phyloP scores from a whole-genome alignment of 2,888 invertebrate species.

The Tricholauxania praeusta region DNA sequence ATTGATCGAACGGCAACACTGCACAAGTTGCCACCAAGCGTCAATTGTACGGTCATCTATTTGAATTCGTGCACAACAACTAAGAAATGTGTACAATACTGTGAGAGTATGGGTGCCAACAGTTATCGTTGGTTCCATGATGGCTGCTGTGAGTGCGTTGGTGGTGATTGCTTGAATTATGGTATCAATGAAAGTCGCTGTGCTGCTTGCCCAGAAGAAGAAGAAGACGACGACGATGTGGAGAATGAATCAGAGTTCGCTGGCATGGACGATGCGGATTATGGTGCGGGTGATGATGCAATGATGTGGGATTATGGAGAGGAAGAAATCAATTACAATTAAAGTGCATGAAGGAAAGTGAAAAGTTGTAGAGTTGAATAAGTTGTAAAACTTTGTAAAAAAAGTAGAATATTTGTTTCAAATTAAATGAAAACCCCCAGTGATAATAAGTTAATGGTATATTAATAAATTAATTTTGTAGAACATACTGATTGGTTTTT shows the following conservation, averaged over 20 bases:
- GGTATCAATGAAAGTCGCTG: slow-evolving; percentile 88
- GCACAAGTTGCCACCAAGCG: slow-evolving; percentile 43
- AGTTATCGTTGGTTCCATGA: slow-evolving; percentile 92
- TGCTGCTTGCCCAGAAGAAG: slow-evolving; percentile 71
- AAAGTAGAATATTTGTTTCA: no score
- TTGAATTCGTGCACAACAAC: slow-evolving; percentile 60
- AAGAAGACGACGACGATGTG: slow-evolving; percentile 60
- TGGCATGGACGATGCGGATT: slow-evolving; percentile 61
- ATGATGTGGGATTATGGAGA: slow-evolving; percentile 76
- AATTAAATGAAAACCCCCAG: no score
- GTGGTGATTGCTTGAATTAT: slow-evolving; percentile 86
- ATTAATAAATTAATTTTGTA: no score
- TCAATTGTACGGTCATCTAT: slow-evolving; percentile 64
- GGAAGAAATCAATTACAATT: slow-evolving; percentile 53
- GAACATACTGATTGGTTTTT: no score
- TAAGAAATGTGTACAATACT: slow-evolving; percentile 61
- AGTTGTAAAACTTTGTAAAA: no score
- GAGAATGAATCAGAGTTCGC: slow-evolving; percentile 33
- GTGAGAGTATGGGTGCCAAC: slow-evolving; percentile 65
- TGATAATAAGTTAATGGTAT: no score
- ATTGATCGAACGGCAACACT: slow-evolving; percentile 45
- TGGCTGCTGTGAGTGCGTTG: slow-evolving; percentile 93
- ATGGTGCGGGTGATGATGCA: slow-evolving; percentile 47
- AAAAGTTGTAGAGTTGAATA: no score
- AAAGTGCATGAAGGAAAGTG: background rate